phyloP scores from a whole-genome alignment of 2,888 invertebrate genomes.

The Hypomecis punctinalis region DNA sequence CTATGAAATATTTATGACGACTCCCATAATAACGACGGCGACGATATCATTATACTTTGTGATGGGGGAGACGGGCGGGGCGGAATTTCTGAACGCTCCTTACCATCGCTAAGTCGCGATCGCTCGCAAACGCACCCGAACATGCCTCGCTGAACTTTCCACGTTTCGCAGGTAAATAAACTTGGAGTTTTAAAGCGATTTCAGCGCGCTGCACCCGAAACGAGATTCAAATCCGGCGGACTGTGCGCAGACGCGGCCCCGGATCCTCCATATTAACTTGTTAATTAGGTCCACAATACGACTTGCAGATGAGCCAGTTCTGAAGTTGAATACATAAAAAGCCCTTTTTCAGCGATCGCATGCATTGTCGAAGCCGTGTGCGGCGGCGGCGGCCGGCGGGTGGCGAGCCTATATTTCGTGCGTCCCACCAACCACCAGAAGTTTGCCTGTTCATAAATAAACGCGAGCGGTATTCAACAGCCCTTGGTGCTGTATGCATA shows the following conservation, averaged over 20 bases:
- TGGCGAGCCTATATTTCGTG: constrained; percentile 79
- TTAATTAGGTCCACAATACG: constrained; percentile 96
- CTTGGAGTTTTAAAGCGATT: constrained; percentile 46
- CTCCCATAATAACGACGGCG: constrained; percentile 83
- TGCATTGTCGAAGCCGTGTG: constrained; percentile 73
- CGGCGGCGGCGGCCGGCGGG: constrained; percentile 58
- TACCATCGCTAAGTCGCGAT: constrained; percentile 83
- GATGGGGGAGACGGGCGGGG: constrained; percentile 84
- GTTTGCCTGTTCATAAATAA: constrained; percentile 86
- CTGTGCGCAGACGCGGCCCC: constrained; percentile 84
- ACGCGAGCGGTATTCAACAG: constrained; percentile 86
- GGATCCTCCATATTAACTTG: constrained; percentile 94
- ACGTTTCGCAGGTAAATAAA: constrained; percentile 63
- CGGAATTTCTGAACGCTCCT: constrained; percentile 84
- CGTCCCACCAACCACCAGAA: constrained; percentile 84
- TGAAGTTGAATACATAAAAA: constrained; percentile 89
- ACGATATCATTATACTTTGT: constrained; percentile 86
- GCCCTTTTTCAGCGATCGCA: constrained; percentile 87
- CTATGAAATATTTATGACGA: constrained; percentile 85
- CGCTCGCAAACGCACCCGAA: constrained; percentile 63
- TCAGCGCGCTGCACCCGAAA: constrained; percentile 41
- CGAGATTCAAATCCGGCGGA: constrained; percentile 47
- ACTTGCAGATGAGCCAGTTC: constrained; percentile 94
- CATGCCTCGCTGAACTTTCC: constrained; percentile 57
- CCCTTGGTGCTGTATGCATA: constrained; percentile 87